Evolutionary conservation across 2,797 vertebrate species (phyloP).

Genomic region (Esox lucius): DNA sequence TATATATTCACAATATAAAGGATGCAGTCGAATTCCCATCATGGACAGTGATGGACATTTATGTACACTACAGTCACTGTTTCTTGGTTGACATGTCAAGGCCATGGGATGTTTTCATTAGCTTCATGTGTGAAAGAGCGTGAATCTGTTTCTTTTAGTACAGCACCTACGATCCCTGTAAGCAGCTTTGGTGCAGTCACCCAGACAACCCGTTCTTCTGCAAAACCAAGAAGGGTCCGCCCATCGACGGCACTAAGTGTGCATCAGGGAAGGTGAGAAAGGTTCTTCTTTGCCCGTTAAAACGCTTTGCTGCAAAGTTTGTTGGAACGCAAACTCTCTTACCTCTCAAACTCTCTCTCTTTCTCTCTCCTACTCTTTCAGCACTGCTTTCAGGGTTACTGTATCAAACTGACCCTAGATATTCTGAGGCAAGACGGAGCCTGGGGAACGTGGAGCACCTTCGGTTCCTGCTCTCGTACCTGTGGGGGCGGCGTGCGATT

Average conservation of each 20-base stretch:
- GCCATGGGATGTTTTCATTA: background rate
- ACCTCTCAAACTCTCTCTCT: background rate
- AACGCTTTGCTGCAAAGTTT: background rate
- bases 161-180: conserved; percentile 89
- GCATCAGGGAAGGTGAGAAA: conserved; percentile 86
- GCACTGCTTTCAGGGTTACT: conserved; percentile 94
- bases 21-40: background rate
- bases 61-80: background rate
- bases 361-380: conserved; percentile 39
- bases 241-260: conserved; percentile 93
- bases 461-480: conserved; percentile 88
- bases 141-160: conserved; percentile 79
- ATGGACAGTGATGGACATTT: background rate
- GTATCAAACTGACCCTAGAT: conserved; percentile 89
- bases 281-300: background rate
- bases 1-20: background rate
- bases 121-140: conserved; percentile 3
- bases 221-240: conserved; percentile 95
- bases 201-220: conserved; percentile 95
- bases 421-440: conserved; percentile 91
- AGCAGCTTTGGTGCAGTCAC: conserved; percentile 96
- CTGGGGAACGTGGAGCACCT: conserved; percentile 92
- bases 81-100: background rate
- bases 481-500: conserved; percentile 89
- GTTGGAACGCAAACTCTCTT: background rate